phyloP scores from a whole-genome alignment of 2,888 invertebrate genomes.

The Anorthoa munda region DNA sequence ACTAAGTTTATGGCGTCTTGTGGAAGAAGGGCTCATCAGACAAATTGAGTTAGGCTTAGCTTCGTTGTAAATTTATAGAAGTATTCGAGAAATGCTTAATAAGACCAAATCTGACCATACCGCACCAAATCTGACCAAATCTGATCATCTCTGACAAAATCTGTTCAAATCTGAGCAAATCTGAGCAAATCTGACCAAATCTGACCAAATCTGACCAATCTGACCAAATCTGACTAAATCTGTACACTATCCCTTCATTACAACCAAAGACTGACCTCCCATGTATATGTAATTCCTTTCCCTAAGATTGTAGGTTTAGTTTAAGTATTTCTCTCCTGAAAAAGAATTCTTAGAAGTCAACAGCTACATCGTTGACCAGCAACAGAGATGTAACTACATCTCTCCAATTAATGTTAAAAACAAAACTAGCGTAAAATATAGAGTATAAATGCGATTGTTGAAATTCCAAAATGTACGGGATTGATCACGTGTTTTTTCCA shows the following conservation, averaged over 20 bases:
- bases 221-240: not conserved
- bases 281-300: not conserved
- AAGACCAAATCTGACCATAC: no score
- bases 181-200: no score
- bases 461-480: no score
- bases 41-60: no score
- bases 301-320: not conserved
- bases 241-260: not conserved
- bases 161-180: no score
- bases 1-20: not conserved
- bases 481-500: no score
- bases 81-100: not conserved
- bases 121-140: no score
- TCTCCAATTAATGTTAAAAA: not conserved
- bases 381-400: not conserved
- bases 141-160: no score
- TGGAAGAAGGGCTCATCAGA: not conserved
- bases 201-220: no score
- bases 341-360: not conserved
- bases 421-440: not conserved
- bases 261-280: no score
- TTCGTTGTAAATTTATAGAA: not conserved
- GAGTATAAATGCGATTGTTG: not conserved
- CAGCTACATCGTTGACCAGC: not conserved
- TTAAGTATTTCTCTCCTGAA: not conserved